Conservation (phyloP, 2,888 invertebrate species). For the Xanthorhoe designata region DNA sequence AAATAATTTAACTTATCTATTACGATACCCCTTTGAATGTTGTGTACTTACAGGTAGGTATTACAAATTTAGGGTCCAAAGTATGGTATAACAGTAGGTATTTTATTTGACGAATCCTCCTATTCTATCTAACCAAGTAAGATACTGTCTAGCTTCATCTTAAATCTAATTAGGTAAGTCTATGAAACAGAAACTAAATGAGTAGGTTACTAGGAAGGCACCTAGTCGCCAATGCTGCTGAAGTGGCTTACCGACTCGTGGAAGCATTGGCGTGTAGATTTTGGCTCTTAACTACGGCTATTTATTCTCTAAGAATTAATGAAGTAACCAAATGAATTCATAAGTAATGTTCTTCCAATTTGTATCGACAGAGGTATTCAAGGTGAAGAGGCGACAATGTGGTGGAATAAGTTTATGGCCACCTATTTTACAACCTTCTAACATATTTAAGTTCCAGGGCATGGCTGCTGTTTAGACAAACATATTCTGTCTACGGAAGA, state of each 20-base stretch:
- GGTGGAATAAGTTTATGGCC: neutral
- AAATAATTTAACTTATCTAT: constrained; percentile 19
- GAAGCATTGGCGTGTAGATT: neutral
- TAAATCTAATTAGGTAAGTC: neutral
- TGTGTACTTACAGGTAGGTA: constrained; percentile 65
- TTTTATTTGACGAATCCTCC: constrained; percentile 9
- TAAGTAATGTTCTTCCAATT: constrained; percentile 1
- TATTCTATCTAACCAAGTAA: neutral
- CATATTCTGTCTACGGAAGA: neutral
- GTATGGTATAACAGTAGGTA: constrained; percentile 51
- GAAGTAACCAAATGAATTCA: neutral
- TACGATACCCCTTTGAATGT: constrained; percentile 49
- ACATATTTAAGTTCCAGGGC: neutral
- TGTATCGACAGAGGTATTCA: neutral
- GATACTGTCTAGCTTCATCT: constrained; percentile 2
- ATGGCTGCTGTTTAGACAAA: neutral
- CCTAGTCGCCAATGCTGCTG: neutral
- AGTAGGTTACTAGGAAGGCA: neutral
- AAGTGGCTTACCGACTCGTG: neutral
- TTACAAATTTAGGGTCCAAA: constrained; percentile 74
- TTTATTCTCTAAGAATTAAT: neutral
- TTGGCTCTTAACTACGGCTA: neutral
- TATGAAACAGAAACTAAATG: neutral
- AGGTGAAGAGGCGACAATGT: neutral
- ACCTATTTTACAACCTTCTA: constrained; percentile 5